Evolutionary conservation across 2,797 vertebrate genomes (phyloP), one percentile per base, ranked within the genome.

Genomic region (Ptychadena robeensis): DNA sequence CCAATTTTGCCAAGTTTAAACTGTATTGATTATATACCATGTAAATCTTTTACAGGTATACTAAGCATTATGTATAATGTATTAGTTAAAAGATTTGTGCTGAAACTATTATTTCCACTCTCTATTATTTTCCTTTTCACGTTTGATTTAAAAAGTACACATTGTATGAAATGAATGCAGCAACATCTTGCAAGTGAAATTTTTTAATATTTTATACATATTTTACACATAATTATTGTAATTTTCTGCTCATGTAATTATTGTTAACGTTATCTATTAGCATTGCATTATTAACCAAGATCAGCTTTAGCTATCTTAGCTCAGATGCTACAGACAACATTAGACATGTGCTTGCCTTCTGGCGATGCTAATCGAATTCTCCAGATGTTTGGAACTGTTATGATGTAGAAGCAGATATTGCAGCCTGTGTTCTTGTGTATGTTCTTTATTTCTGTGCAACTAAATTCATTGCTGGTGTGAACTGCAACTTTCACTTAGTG

Each of bases 321-420:
- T 53, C 44, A 53, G 44, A 53, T 53, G 44, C 44, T 53, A 18
- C 18, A 53, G 44, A 53, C 44, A 53, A 53, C 44, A 53, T 65
- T 65, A 65, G 30, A 32, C 63, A 65, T 65, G 63, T 65, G 63
- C 63, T 65, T 65, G 63, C 63, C 63, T 65, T 65, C 63, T 15
- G 63, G 30, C 63, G 15, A 32, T 65, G 27, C 27, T 65, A 65
- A 65, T 27, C 30, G 25, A 25, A 32, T 12, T 7, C 63, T 32
- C 63, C 63, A 30, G 63, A 30, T 65, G 30, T 65, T 65, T 65
- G n/a, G 14, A 27, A 28, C 27, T 28, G n/a, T 25, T 61, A 11
- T 61, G 59, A 28, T 28, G 59, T 28, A 25, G 9, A 61, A 6
- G 59, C 59, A 61, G 59, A 25, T 28, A 28, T 28, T 27, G 59